Evolutionary conservation across 1,140 invertebrate species (phyloP).

Genomic region (Drosophila pandora): DNA sequence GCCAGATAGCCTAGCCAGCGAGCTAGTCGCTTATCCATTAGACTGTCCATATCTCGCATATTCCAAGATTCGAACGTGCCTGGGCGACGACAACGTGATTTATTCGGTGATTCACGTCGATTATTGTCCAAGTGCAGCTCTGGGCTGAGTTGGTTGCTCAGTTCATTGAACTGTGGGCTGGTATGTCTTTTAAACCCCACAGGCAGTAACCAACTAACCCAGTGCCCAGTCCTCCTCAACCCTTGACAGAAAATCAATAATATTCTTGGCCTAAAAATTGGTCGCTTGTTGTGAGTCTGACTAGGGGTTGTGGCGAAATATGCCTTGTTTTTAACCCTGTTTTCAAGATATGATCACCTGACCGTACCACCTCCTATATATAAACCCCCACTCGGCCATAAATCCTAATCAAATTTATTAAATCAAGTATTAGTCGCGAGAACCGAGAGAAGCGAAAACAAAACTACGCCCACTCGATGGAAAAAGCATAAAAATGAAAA

Average conservation of each 20-base stretch:
- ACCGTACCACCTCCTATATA: background rate
- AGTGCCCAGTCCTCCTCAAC: conserved; percentile 23
- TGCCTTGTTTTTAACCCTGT: background rate
- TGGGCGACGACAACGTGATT: conserved; percentile 55
- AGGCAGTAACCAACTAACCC: conserved; percentile 53
- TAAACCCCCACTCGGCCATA: conserved; percentile 56
- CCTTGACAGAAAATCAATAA: conserved; percentile 46
- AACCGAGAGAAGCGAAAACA: conserved; percentile 38
- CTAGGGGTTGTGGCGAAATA: conserved; percentile 6
- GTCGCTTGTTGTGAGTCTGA: conserved; percentile 7
- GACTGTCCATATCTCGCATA: conserved; percentile 17
- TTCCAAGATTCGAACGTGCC: conserved; percentile 60
- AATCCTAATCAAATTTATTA: conserved; percentile 81
- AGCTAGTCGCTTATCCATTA: conserved; percentile 27
- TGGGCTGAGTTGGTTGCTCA: conserved; percentile 1
- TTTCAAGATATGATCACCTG: conserved; percentile 26
- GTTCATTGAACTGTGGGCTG: conserved; percentile 58
- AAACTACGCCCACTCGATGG: conserved; percentile 49
- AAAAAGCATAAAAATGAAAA: conserved; percentile 27
- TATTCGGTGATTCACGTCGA: conserved; percentile 59
- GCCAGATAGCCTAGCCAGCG: conserved; percentile 40
- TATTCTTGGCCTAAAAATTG: conserved; percentile 28
- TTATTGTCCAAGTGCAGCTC: conserved; percentile 19
- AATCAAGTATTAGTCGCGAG: conserved; percentile 63
- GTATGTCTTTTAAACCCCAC: too few species aligned